Evolutionary conservation across 1,140 invertebrate genomes (phyloP), one percentile per base, ranked within the genome.

Genomic region (Listronotus oregonensis): DNA sequence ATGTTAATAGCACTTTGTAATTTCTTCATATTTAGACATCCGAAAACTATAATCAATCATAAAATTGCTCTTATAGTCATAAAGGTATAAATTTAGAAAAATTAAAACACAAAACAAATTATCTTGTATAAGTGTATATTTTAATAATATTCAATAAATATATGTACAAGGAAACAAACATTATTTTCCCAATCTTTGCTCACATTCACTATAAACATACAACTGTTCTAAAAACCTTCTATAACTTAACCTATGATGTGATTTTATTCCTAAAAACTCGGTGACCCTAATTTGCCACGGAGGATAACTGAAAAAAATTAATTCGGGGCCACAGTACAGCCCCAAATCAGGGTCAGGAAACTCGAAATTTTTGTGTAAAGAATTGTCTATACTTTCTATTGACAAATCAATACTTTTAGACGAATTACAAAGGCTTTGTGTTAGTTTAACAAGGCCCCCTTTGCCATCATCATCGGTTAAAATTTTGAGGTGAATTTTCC

Each of bases 261-360:
- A 74, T 66, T 82, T 80, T 68, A 87, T 69, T 78, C 81, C 85
- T 78, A 87, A 76, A 79, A 90, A 89, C 80, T 89, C 88, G 37
- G 88, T 87, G 46, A 87, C 72, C 80, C 85, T 82, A 70, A 88
- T 86, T 71, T 90, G 88, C 89, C 88, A 90, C 40, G 88, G 88
- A 15, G 89, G 78, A 75, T 88, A 80, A 60, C 86, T 87, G 74
- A 82, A 82, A 40, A 86, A 85, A 62, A 78, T 83, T 69, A 84
- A 85, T 40, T 77, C 70, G 18, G 82, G 75, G 18, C 87, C 87
- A 73, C 82, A 87, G 72, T 86, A 83, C 58, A 90, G 73, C 39
- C 83, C 85, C 64, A 90, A 71, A 70, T 90, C 86, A 17, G 88
- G 88, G 67, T 90, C 87, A 31, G 87, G 86, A 74, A 87, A 81